Percentiles rank a stretch among this genome's conserved stretches.
Evolutionary conservation across 2,113 vertebrate species (phyloP).

Genomic region (Lasiurus borealis): DNA sequence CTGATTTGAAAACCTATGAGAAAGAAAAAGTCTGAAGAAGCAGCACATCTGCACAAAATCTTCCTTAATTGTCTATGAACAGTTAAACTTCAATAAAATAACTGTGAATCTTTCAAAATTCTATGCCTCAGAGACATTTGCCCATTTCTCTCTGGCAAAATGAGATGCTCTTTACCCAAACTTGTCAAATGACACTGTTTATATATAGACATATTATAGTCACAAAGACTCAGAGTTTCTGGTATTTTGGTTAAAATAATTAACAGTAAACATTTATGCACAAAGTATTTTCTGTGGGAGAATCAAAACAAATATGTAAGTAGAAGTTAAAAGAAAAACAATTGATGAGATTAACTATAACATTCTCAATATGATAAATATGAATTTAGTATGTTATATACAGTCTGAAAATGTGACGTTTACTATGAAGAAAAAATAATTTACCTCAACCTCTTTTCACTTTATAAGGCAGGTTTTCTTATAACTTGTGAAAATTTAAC

Average conservation of each 20-base stretch:
- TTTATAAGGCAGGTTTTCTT: neutral
- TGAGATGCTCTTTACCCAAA: slow-evolving; percentile 2
- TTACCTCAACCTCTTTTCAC: neutral
- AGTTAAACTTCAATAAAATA: slow-evolving; percentile 66
- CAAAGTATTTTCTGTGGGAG: neutral
- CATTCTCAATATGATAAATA: neutral
- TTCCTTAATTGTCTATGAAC: slow-evolving; percentile 73
- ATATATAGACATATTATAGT: neutral
- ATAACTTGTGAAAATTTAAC: neutral
- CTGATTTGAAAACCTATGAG: slow-evolving; percentile 75
- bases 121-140: slow-evolving; percentile 55
- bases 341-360: neutral
- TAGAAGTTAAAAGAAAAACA: slow-evolving; percentile 11
- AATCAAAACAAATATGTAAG: neutral
- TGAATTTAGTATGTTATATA: neutral
- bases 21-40: slow-evolving; percentile 73
- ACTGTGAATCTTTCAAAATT: slow-evolving; percentile 63
- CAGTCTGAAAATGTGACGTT: neutral
- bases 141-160: slow-evolving; percentile 21
- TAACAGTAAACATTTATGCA: slow-evolving; percentile 12
- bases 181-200: neutral
- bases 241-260: neutral
- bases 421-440: neutral
- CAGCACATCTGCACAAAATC: slow-evolving; percentile 67
- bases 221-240: neutral